Percentiles rank a stretch among this genome's conserved stretches.
Conservation (phyloP, 1,140 invertebrate genomes). For the Anastatus disparis region DNA sequence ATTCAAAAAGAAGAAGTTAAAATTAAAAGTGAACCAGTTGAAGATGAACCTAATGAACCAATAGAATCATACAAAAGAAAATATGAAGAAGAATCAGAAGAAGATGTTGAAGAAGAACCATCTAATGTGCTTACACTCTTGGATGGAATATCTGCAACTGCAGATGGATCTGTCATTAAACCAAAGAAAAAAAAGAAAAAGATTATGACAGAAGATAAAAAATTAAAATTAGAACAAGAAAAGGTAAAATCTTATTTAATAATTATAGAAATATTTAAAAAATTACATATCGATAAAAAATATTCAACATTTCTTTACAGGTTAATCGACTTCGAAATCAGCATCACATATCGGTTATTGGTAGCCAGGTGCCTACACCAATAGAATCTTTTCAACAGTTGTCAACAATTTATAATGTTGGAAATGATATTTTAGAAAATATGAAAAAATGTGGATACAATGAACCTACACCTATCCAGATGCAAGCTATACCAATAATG, state of each 20-base stretch:
- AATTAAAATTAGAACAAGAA: constrained; percentile 64
- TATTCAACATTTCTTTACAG: constrained; percentile 63
- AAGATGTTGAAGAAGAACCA: constrained; percentile 45
- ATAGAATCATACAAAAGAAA: constrained; percentile 45
- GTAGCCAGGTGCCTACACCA: constrained; percentile 73
- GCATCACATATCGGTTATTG: constrained; percentile 81
- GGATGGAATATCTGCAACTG: constrained; percentile 46
- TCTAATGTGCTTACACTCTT: constrained; percentile 49
- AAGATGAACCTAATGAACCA: constrained; percentile 16
- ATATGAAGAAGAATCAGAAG: too few relatives aligned
- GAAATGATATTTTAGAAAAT: constrained; percentile 79
- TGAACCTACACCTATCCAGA: constrained; percentile 94
- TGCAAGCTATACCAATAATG: constrained; percentile 88
- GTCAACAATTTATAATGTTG: constrained; percentile 69
- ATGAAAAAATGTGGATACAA: constrained; percentile 83
- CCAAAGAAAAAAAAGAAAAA: constrained; percentile 58
- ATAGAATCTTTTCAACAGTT: constrained; percentile 79
- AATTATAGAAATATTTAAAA: too few relatives aligned
- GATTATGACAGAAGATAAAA: constrained; percentile 61
- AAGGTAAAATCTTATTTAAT: constrained; percentile 57
- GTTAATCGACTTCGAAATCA: constrained; percentile 80
- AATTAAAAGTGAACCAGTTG: constrained; percentile 38
- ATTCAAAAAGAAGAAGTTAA: constrained; percentile 22
- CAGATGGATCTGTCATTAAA: constrained; percentile 46
- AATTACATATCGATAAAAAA: constrained; percentile 21